Evolutionary conservation across 2,113 vertebrate species (phyloP).

Genomic region (Castor canadensis): DNA sequence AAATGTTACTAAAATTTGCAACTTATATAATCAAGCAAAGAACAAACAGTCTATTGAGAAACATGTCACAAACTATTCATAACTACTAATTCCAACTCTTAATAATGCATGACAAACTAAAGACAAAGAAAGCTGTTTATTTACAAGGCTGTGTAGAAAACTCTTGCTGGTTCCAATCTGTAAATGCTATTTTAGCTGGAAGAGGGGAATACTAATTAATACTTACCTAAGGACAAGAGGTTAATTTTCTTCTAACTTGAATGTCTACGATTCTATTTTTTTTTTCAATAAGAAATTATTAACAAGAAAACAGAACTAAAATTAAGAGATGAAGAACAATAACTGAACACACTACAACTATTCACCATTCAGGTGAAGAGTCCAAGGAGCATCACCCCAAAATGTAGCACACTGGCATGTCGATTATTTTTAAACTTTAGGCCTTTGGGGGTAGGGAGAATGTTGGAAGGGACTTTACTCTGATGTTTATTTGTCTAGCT

Average conservation of each 20-base stretch:
- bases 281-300: slow-evolving; percentile 23
- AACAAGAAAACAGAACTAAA: slow-evolving; percentile 47
- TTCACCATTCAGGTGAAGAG: not conserved
- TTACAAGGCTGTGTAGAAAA: not conserved
- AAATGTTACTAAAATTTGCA: slow-evolving; percentile 47
- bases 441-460: not conserved
- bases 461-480: not conserved
- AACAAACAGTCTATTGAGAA: not conserved
- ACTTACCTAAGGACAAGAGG: not conserved
- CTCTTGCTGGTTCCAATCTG: not conserved
- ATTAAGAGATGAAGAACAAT: slow-evolving; percentile 26
- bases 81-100: not conserved
- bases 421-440: not conserved
- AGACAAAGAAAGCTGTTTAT: not conserved
- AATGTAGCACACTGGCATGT: not conserved
- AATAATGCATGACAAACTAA: not conserved
- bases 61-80: not conserved
- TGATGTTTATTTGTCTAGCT: not conserved
- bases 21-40: slow-evolving; percentile 41
- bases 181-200: not conserved
- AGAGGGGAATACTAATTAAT: not conserved
- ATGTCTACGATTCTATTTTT: not conserved
- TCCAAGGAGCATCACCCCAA: not conserved
- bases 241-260: not conserved
- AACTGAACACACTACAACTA: slow-evolving; percentile 22